Evolutionary conservation across 2,113 vertebrate species (phyloP).

Genomic region (Caranx ignobilis): DNA sequence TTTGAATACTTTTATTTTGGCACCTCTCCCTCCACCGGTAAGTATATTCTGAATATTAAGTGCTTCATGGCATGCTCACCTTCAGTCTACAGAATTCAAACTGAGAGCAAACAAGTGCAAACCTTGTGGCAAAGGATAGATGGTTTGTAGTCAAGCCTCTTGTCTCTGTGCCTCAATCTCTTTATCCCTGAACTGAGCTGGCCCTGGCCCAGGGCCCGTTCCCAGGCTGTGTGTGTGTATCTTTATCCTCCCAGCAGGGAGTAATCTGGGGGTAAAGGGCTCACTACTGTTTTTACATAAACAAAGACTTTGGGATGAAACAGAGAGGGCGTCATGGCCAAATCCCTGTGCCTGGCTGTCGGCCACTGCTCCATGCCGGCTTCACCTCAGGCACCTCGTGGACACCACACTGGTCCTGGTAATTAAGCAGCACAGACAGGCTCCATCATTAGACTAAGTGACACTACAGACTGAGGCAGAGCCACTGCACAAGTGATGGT

Average conservation of each 20-base stretch:
- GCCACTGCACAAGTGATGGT: slow-evolving; percentile 22
- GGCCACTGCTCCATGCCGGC: slow-evolving; percentile 57
- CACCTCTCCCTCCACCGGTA: neutral
- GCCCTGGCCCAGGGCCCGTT: slow-evolving; percentile 67
- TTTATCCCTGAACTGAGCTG: slow-evolving; percentile 75
- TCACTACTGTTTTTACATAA: slow-evolving; percentile 82
- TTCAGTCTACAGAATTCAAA: slow-evolving; percentile 30
- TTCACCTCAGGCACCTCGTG: slow-evolving; percentile 65
- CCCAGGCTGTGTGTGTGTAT: slow-evolving; percentile 75
- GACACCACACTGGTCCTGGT: slow-evolving; percentile 73
- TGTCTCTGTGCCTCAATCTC: slow-evolving; percentile 71
- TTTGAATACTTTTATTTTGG: neutral
- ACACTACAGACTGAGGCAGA: slow-evolving; percentile 23
- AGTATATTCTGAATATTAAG: neutral
- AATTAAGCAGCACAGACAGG: slow-evolving; percentile 72
- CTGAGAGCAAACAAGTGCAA: slow-evolving; percentile 51
- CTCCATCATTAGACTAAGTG: slow-evolving; percentile 62
- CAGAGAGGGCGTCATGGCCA: slow-evolving; percentile 54
- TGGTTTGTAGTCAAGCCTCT: slow-evolving; percentile 70
- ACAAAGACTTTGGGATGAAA: slow-evolving; percentile 83
- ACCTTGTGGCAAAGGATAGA: slow-evolving; percentile 59
- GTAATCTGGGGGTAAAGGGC: slow-evolving; percentile 79
- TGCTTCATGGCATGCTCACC: neutral
- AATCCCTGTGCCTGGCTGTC: slow-evolving; percentile 72
- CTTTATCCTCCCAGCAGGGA: slow-evolving; percentile 78